Evolutionary conservation across 2,113 vertebrate species (phyloP).

Genomic region (Sturnus vulgaris): DNA sequence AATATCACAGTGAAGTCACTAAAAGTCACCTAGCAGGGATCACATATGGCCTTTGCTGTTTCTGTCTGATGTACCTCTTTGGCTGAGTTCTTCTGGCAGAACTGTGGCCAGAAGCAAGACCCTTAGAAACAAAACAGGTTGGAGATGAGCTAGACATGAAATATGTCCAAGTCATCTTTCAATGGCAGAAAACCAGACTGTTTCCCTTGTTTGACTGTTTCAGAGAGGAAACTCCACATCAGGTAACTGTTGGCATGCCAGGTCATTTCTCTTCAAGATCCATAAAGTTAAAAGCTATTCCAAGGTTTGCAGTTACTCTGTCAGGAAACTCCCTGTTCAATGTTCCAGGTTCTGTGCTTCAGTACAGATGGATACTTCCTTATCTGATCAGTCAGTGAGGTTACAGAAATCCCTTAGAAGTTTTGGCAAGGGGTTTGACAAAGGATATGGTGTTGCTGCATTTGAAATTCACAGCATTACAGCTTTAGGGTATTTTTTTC

Average conservation of each 20-base stretch:
- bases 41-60: not conserved
- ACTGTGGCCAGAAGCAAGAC: not conserved
- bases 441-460: not conserved
- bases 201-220: not conserved
- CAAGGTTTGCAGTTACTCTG: not conserved
- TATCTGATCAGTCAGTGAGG: not conserved
- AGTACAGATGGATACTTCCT: not conserved
- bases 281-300: not conserved
- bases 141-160: not conserved
- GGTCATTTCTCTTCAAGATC: not conserved
- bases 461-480: not conserved
- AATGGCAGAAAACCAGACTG: not conserved
- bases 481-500: not conserved
- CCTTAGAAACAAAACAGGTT: not conserved
- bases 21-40: not conserved
- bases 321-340: not conserved
- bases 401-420: not conserved
- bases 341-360: not conserved
- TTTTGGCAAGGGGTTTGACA: not conserved
- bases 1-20: not conserved
- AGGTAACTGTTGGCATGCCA: not conserved
- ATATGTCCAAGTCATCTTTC: not conserved
- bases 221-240: not conserved
- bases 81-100: not conserved
- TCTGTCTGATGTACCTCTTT: not conserved